These are phyloP conservation scores for Torymus auratus DNA, from an alignment of 2,888 invertebrate species.

Conservation along the genomic window DNA sequence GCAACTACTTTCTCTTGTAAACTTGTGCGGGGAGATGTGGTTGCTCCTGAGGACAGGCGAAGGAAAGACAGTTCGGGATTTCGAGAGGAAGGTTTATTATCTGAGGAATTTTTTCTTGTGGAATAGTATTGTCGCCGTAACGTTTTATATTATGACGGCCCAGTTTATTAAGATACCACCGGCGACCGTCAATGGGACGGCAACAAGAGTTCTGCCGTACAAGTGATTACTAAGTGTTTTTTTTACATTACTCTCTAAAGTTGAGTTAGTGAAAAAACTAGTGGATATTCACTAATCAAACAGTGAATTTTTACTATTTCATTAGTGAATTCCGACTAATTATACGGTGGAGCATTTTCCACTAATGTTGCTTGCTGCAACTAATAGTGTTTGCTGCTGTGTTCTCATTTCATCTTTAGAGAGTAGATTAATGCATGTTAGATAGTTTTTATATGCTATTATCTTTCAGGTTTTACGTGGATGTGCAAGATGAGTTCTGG, in stretches of 20 bases:
- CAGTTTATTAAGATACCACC: not conserved
- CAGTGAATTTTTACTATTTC: too few species aligned
- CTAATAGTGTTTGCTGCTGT: too few species aligned
- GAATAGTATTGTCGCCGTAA: not conserved
- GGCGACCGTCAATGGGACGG: too few species aligned
- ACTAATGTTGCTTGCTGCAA: too few species aligned
- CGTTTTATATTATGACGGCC: not conserved
- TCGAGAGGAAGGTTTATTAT: conserved; percentile 5
- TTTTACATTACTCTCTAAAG: too few species aligned
- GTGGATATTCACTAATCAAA: too few species aligned
- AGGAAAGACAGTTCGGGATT: not conserved
- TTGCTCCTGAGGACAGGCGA: not conserved
- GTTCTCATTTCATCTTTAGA: too few species aligned
- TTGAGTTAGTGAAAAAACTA: too few species aligned
- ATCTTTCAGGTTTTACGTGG: not conserved
- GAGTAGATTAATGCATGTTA: not conserved
- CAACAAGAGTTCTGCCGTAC: too few species aligned
- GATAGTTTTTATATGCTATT: not conserved
- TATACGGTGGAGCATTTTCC: too few species aligned
- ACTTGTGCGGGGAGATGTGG: not conserved
- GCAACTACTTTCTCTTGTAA: not conserved
- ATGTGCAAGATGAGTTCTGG: not conserved
- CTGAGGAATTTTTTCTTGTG: not conserved
- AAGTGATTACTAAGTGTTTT: too few species aligned
- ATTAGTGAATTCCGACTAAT: too few species aligned